phyloP scores from a whole-genome alignment of 2,888 invertebrate species.

The Philopedon plagiatum region DNA sequence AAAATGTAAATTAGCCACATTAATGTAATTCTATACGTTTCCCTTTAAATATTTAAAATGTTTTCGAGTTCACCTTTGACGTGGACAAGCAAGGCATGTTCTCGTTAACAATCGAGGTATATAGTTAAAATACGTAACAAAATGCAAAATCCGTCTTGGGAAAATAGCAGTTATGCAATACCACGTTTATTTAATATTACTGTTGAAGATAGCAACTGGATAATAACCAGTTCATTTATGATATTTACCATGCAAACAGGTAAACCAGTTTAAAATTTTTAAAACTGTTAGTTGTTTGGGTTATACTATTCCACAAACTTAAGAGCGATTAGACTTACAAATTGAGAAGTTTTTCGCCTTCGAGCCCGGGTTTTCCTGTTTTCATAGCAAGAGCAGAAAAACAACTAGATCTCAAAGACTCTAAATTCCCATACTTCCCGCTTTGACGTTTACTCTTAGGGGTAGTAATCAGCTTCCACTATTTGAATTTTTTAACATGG shows the following conservation, averaged over 20 bases:
- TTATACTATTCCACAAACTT: no score
- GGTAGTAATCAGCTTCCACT: no score
- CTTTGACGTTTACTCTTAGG: no score
- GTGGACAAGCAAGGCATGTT: background rate
- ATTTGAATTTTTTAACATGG: no score
- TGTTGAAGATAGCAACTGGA: constrained; percentile 90
- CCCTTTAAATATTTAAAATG: background rate
- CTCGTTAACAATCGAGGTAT: no score
- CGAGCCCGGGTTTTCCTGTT: no score
- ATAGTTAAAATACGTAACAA: background rate
- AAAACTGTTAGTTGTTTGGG: no score
- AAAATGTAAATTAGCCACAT: background rate
- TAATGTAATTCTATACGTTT: background rate
- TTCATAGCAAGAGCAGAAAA: no score
- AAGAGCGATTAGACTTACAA: no score
- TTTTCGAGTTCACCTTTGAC: background rate
- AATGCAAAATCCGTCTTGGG: constrained; percentile 1
- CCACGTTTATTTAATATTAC: constrained; percentile 73
- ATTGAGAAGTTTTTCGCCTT: no score
- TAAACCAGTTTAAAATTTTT: constrained; percentile 61
- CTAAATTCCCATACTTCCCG: no score
- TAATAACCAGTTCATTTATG: constrained; percentile 89
- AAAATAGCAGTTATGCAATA: constrained; percentile 39
- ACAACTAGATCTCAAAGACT: no score
- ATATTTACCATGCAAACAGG: constrained; percentile 96